These are phyloP conservation scores for Lepilemur ruficaudatus DNA, from an alignment of 2,797 vertebrate species.

Conservation along the genomic window DNA sequence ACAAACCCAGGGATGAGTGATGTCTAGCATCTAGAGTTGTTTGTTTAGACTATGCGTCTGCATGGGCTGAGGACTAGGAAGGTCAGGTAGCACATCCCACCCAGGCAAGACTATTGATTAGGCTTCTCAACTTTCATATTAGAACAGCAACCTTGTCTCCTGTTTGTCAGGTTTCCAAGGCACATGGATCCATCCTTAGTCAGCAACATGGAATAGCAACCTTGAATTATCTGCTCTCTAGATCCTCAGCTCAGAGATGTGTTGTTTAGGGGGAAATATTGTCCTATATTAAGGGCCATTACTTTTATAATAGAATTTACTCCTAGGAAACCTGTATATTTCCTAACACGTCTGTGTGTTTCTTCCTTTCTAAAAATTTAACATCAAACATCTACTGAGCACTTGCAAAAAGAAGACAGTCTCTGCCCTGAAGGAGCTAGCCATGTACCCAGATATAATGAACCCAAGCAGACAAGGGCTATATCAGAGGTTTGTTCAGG, in stretches of 20 bases:
- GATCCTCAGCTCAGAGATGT: neutral
- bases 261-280: neutral
- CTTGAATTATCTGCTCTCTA: neutral
- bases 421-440: neutral
- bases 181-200: neutral
- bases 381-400: neutral
- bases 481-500: neutral
- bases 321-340: neutral
- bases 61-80: neutral
- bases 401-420: neutral
- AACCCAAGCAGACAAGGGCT: neutral
- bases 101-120: neutral
- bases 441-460: neutral
- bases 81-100: neutral
- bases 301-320: neutral
- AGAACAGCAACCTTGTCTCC: neutral
- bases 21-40: neutral
- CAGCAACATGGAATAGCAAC: neutral
- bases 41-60: neutral
- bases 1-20: neutral
- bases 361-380: constrained; percentile 30
- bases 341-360: neutral
- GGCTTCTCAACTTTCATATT: neutral
- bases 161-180: neutral
- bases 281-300: neutral